Conservation (phyloP, 2,888 invertebrate species). For the Torymus tubicola region DNA sequence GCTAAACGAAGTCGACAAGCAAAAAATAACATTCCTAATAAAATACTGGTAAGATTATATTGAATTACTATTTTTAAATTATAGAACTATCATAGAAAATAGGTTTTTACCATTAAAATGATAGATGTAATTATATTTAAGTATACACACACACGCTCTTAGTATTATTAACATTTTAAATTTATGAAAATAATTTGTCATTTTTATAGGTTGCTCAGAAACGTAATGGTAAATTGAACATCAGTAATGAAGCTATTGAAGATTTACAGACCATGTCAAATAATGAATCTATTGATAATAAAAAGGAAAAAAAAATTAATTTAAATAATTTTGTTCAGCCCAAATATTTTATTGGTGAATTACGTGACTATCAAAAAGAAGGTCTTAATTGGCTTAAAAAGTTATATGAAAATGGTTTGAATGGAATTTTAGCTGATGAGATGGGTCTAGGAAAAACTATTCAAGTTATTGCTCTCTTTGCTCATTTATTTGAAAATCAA, state of each 20-base stretch:
- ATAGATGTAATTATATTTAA: too few relatives aligned
- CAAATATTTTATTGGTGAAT: conserved; percentile 74
- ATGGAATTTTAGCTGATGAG: conserved; percentile 83
- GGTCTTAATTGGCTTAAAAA: conserved; percentile 80
- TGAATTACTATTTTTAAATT: too few relatives aligned
- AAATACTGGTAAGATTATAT: conserved; percentile 8
- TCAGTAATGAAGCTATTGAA: conserved; percentile 63
- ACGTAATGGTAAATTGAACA: conserved; percentile 60
- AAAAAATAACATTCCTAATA: conserved; percentile 20
- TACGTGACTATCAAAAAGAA: conserved; percentile 79
- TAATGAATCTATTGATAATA: conserved; percentile 55
- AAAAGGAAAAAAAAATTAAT: conserved; percentile 67
- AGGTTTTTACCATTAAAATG: too few relatives aligned
- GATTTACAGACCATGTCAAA: conserved; percentile 60
- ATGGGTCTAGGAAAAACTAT: conserved; percentile 85
- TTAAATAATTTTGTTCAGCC: conserved; percentile 68
- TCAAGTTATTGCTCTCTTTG: conserved; percentile 80
- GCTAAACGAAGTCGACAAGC: conserved; percentile 43
- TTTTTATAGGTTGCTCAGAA: conserved; percentile 27
- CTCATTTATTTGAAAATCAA: conserved; percentile 77
- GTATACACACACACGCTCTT: too few relatives aligned
- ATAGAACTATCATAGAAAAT: too few relatives aligned
- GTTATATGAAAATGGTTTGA: conserved; percentile 80
- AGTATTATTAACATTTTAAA: too few relatives aligned
- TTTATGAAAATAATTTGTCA: neutral